Conservation (phyloP, 1,140 invertebrate species). For the Apis dorsata region DNA sequence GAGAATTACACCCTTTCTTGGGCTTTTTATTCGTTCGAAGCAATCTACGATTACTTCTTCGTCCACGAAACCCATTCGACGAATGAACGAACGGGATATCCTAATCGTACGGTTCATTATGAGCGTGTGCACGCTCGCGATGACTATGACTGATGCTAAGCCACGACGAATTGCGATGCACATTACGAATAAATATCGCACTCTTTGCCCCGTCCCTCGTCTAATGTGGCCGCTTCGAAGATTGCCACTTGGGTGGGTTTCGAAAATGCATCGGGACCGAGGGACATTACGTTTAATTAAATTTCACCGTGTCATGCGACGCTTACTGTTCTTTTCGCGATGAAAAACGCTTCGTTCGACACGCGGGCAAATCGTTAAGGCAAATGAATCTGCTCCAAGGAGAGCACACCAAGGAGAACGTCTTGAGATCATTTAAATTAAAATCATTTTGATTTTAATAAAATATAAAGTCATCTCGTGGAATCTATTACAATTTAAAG, state of each 20-base stretch:
- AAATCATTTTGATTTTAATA: background rate
- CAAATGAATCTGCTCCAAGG: background rate
- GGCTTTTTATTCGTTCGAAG: conserved; percentile 36
- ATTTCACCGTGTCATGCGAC: conserved; percentile 31
- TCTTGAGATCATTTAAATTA: no score
- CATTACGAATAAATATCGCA: conserved; percentile 69
- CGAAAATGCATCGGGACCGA: conserved; percentile 55
- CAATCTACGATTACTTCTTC: conserved; percentile 35
- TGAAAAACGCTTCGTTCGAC: background rate
- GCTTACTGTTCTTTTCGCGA: conserved; percentile 8
- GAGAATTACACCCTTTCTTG: conserved; percentile 58
- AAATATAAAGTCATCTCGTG: background rate
- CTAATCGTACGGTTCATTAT: conserved; percentile 68
- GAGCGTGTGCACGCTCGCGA: conserved; percentile 60
- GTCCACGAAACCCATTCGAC: conserved; percentile 44
- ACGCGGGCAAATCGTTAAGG: background rate
- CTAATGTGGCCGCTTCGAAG: conserved; percentile 58
- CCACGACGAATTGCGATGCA: conserved; percentile 66
- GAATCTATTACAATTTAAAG: no score
- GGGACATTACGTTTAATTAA: conserved; percentile 40
- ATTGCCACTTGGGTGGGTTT: conserved; percentile 64
- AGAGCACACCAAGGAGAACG: background rate
- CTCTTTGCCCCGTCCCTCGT: conserved; percentile 58
- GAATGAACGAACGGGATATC: conserved; percentile 61
- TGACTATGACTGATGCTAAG: conserved; percentile 66